Evolutionary conservation across 2,797 vertebrate genomes (phyloP), one percentile per base, ranked within the genome.

Genomic region (Distichodus sexfasciatus): DNA sequence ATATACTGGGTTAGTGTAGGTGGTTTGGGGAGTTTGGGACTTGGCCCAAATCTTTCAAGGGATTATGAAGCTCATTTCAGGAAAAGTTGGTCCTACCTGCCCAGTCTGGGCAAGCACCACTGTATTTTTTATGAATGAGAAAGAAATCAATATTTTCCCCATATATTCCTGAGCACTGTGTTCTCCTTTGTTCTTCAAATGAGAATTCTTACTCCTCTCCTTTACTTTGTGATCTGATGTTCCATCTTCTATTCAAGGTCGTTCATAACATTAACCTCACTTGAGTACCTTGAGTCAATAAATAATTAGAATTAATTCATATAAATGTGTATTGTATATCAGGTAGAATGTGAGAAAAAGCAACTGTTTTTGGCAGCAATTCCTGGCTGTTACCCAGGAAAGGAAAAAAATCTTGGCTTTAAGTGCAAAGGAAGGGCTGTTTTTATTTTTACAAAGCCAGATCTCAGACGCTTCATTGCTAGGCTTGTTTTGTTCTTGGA

Each of bases 401-500:
- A 47, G 21, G 11, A n/a, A n/a, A n/a, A n/a, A n/a, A n/a, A n/a
- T n/a, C 57, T 60, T 59, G 41, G 11, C 36, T 54, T 48, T 50
- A 40, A 64, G 53, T 6, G 19, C 59, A 70, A 72, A 28, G 41
- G 14, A 15, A 29, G 5, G 54, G 41, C n/a, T n/a, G n/a, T 70
- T 59, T 73, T 64, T 40, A 15, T 60, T 76, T 61, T 59, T 31
- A 50, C 50, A 26, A 31, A 43, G 26, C 48, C 24, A 59, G 31
- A 71, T 48, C 24, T 26, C 48, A 43, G 51, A 6, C 17, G 50
- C 36, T 3, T 5, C 17, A 59, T 55, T 21, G 21, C 58, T 53
- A 36, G 62, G 26, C 31, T 66, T 69, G 44, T 66, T 71, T 59
- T 26, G 38, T 46, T 40, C 75, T 70, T 73, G 40, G 43, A 41